Evolutionary conservation across 2,888 invertebrate species (phyloP).

Genomic region (Cheilosia urbana): DNA sequence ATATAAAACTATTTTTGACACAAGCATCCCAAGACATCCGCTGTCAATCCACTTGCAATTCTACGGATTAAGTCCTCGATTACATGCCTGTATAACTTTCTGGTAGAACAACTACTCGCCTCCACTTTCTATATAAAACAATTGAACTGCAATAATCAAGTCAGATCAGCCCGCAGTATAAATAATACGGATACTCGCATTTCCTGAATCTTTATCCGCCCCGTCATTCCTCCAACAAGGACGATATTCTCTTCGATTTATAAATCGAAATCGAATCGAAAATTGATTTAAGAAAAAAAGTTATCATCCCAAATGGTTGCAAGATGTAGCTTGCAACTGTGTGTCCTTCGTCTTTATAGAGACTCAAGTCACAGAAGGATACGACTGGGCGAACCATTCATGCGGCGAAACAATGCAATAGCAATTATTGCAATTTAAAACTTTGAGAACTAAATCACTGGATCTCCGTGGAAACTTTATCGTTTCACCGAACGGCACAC

Average conservation of each 20-base stretch:
- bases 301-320: conserved; percentile 14
- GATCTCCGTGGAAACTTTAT: conserved; percentile 32
- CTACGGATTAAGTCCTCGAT: no score
- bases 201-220: conserved; percentile 10
- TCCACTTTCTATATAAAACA: not conserved
- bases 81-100: no score
- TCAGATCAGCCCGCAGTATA: no score
- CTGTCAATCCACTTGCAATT: no score
- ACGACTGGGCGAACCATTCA: not conserved
- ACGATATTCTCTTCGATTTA: conserved; percentile 6
- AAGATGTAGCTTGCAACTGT: not conserved
- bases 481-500: not conserved
- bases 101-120: no score
- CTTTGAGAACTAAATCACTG: conserved; percentile 25
- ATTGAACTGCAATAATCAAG: not conserved
- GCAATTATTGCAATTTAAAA: conserved; percentile 43
- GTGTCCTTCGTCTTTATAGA: not conserved
- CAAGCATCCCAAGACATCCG: no score
- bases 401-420: conserved; percentile 32
- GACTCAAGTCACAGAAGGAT: not conserved
- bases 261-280: conserved; percentile 20
- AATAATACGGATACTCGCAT: conserved; percentile 1
- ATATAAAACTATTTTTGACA: no score
- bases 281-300: conserved; percentile 27
- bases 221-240: not conserved